These are phyloP conservation scores for Porites lutea DNA, from an alignment of 64 coral and sea anemone species.

Conservation along the genomic window DNA sequence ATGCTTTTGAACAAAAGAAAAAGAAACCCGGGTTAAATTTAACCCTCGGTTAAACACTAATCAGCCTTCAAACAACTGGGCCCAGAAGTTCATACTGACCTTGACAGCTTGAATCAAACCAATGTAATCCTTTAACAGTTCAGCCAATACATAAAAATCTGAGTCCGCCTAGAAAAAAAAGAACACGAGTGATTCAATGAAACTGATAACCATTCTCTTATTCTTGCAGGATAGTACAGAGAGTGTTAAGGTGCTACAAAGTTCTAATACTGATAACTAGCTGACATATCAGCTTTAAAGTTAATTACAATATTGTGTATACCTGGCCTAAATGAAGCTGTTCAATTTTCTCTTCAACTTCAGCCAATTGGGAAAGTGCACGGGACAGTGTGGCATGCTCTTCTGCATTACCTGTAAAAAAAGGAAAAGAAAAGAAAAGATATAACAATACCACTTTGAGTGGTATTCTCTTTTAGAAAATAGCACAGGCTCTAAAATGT, in stretches of 20 bases:
- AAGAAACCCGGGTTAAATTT: too few relatives aligned
- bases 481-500: too few relatives aligned
- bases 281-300: too few relatives aligned
- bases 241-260: too few relatives aligned
- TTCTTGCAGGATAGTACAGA: too few relatives aligned
- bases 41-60: background rate
- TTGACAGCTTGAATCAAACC: conserved; percentile 92
- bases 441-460: too few relatives aligned
- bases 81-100: conserved; percentile 33
- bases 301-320: background rate
- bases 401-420: conserved; percentile 87
- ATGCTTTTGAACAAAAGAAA: too few relatives aligned
- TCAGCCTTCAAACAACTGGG: background rate
- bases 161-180: conserved; percentile 74
- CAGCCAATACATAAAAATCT: conserved; percentile 94
- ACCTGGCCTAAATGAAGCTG: conserved; percentile 88
- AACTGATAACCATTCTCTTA: too few relatives aligned
- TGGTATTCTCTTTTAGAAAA: too few relatives aligned
- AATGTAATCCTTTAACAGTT: conserved; percentile 97
- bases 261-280: too few relatives aligned
- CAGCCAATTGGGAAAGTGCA: conserved; percentile 92
- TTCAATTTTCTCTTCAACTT: conserved; percentile 99
- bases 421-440: background rate
- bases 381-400: conserved; percentile 91
- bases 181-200: background rate